Conservation (phyloP, 2,113 vertebrate species). For the Sylvietta virens region DNA sequence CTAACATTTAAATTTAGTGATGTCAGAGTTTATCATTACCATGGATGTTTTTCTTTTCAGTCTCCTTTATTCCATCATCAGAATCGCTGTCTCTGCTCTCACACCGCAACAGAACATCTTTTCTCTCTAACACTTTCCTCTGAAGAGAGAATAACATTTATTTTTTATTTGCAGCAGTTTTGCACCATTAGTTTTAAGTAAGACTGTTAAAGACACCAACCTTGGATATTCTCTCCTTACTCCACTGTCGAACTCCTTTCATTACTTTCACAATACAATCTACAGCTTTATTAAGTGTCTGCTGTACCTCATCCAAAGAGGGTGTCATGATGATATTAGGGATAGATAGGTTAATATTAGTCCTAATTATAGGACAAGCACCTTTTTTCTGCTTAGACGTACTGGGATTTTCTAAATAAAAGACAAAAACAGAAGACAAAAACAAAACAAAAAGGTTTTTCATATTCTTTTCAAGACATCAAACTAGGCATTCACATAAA, state of each 20-base stretch:
- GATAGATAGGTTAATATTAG: constrained; percentile 79
- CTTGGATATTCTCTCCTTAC: constrained; percentile 81
- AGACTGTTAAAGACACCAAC: constrained; percentile 61
- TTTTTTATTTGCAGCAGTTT: neutral
- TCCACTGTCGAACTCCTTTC: constrained; percentile 90
- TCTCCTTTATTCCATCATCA: constrained; percentile 71
- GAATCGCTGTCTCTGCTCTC: constrained; percentile 79
- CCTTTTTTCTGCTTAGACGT: constrained; percentile 59
- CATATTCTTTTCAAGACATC: neutral
- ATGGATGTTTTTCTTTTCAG: constrained; percentile 60
- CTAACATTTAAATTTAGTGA: neutral
- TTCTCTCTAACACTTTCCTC: constrained; percentile 79
- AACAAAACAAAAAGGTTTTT: neutral
- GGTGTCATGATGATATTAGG: constrained; percentile 85
- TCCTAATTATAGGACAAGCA: constrained; percentile 79
- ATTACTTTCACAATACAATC: constrained; percentile 82
- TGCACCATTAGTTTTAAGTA: neutral
- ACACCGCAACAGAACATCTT: constrained; percentile 60
- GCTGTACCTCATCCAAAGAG: constrained; percentile 86
- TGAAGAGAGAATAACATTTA: constrained; percentile 32
- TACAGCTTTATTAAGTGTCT: constrained; percentile 81
- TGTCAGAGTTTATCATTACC: constrained; percentile 67
- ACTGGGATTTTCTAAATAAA: constrained; percentile 68
- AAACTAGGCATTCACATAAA: neutral
- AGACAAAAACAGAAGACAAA: neutral